Base-by-base conservation (phyloP, 2,797 vertebrate species). In the Chaetophractus vellerosus region DNA sequence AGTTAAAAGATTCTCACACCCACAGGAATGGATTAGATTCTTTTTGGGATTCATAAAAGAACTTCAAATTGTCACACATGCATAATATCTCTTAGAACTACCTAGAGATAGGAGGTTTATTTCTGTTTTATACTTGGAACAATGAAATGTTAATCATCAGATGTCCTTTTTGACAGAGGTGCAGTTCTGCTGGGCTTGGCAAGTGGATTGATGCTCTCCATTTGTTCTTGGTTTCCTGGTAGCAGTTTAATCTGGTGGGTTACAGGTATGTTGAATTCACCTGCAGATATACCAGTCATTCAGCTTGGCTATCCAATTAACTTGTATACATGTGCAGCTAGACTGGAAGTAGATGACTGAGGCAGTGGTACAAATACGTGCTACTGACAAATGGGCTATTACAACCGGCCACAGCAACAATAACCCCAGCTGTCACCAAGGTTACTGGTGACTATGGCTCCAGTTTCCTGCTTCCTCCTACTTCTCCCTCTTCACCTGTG, bases 191-290 rank as follows among this genome's bases (percentile, higher is more conserved):
- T 97, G 88, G 28, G 90, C 72, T 90, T 97, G 52, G 93, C 66
- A 1, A 93, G 94, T 9, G 96, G 96, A 74, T 18, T 97, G 93
- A 95, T 68, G 88, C 81, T 97, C 31, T 88, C 95, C 0, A 4
- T 64, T 23, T 95, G 74, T 10, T 72, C 94, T 0, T 91, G 96
- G 94, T 91, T 96, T 88, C 64, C 3, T 0, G 79, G 23, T 18
- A 19, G 78, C 38, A 8, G 87, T n/a, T 66, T 96, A 28, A 63
- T 82, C 64, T 97, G 97, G 96, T 97, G 97, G 97, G 85, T 55
- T 6, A 91, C 85, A 96, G 97, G 96, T 97, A 86, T 1, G 96
- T 96, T 45, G 28, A 9, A n/a, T 26, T 85, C 14, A 52, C 55
- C 64, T 68, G 41, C 4, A 45, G n/a, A 16, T 31, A 6, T 7